Evolutionary conservation across 2,113 vertebrate species (phyloP), one percentile per base, ranked within the genome.

Genomic region (Enhydra lutris): DNA sequence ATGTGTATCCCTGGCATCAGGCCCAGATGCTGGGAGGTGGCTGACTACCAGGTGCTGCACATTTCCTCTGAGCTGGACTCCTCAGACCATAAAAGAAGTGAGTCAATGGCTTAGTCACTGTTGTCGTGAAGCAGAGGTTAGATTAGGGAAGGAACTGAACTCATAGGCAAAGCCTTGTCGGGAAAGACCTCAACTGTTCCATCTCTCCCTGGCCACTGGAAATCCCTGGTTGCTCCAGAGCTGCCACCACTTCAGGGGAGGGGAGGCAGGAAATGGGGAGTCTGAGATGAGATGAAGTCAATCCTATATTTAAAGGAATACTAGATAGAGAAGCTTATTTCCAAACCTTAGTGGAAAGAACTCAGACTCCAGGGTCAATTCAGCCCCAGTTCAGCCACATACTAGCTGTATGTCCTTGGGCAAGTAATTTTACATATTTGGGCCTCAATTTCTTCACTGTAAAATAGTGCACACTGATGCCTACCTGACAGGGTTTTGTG

Each of bases 81-180:
- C 95, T 97, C 91, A 0, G 85, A 95, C 91, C 94, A 96, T 98
- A 98, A 98, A 97, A 98, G 96, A 97, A 95, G 86, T 98, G 98
- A 98, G 98, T 98, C 98, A 98, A 98, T 96, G 98, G 94, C 97
- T 98, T 98, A 98, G 98, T 98, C 97, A 97, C 96, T 95, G 95
- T 83, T 97, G 95, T 97, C 97, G 87, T 73, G 76, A 59, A 97
- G 91, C 96, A 95, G 89, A 96, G 94, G 55, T 78, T 94, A 92
- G 97, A 84, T 96, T 85, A 96, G 93, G 97, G 96, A 94, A 97
- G 67, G 57, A 69, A 97, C 71, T 96, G 96, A 98, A 96, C 73
- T 78, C 94, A 78, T 85, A 89, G 84, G 95, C 76, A 97, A 84
- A 89, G 92, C 50, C 94, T 97, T 96, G 86, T 29, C 0, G 55